Evolutionary conservation across 53 echinoderm and acorn worm genomes (phyloP), one percentile per base, ranked within the genome.

Genomic region (Pentamera pediparva): DNA sequence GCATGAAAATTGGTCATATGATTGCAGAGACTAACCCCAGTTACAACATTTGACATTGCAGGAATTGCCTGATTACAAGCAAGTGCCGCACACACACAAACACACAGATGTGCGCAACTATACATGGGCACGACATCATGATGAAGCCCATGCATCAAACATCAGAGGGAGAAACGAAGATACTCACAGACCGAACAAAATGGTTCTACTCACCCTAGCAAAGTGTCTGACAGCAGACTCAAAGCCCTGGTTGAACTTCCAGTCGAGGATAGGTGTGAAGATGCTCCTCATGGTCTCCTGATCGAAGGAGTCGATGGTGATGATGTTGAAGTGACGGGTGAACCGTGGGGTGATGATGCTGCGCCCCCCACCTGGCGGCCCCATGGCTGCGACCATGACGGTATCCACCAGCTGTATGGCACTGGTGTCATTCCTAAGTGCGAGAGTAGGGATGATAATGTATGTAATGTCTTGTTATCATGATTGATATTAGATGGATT

Each of bases 251-350:
- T 87, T 82, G 60, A 94, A 94, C 59, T 94, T 90, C 95, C 95
- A 94, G 71, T 94, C 95, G 82, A 90, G 86, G 51, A 94, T 84
- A 0, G 95, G 95, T 13, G 90, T 53, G 59, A 90, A 94, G 79
- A 94, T 93, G 54, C 79, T 90, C 82, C 87, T 90, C 95, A 94
- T 94, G 3, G 95, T 94, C 65, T 94, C 82, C 61, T 94, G 90
- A 45, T 82, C 85, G 52, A 94, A 94, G 15, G 95, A 90, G 64
- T 87, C 90, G 29, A 96, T 76, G 41, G 83, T 74, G 70, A 96
- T 77, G 70, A 96, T 58, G 55, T 95, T 95, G 69, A 95, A 95
- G 62, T 91, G 91, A 18, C 91, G 78, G 18, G 85, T 59, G 81
- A 91, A 91, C 19, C 91, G 75, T 32, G 96, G 83, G n/a, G 91